These are phyloP conservation scores for Cotesia chilonis DNA, from an alignment of 1,140 invertebrate species.

Conservation along the genomic window DNA sequence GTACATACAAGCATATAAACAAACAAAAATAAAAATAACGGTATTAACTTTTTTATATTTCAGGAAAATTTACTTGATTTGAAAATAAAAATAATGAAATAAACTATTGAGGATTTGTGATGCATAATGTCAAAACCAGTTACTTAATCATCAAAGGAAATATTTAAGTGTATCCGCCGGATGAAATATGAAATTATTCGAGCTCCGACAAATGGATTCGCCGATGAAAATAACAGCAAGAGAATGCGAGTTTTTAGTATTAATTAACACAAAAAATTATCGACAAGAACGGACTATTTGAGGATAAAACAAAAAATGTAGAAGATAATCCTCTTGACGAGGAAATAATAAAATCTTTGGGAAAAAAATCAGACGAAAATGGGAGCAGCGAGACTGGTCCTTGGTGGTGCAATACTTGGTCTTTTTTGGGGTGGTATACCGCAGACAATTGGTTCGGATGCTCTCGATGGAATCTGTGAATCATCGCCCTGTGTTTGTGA, in stretches of 20 bases:
- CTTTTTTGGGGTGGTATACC: constrained; percentile 55
- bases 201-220: constrained; percentile 4
- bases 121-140: too few relatives aligned
- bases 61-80: too few relatives aligned
- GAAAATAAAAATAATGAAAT: too few relatives aligned
- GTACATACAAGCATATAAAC: not conserved
- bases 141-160: not conserved
- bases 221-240: not conserved
- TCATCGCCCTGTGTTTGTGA: constrained; percentile 68
- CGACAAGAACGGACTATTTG: not conserved
- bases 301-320: not conserved
- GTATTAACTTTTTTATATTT: too few relatives aligned
- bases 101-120: too few relatives aligned
- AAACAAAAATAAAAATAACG: too few relatives aligned
- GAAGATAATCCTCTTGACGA: not conserved
- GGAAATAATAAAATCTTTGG: not conserved
- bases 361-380: constrained; percentile 41
- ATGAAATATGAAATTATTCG: not conserved
- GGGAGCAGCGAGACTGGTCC: constrained; percentile 55
- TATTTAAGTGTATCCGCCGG: not conserved
- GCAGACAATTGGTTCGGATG: constrained; percentile 51
- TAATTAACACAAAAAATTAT: not conserved
- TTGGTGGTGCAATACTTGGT: constrained; percentile 58
- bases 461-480: constrained; percentile 65
- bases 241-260: constrained; percentile 4